A percentile compares a stretch with the other conserved stretches of the same genome.
phyloP scores from a whole-genome alignment of 1,140 invertebrate species.

The Lanistes nyassanus region DNA sequence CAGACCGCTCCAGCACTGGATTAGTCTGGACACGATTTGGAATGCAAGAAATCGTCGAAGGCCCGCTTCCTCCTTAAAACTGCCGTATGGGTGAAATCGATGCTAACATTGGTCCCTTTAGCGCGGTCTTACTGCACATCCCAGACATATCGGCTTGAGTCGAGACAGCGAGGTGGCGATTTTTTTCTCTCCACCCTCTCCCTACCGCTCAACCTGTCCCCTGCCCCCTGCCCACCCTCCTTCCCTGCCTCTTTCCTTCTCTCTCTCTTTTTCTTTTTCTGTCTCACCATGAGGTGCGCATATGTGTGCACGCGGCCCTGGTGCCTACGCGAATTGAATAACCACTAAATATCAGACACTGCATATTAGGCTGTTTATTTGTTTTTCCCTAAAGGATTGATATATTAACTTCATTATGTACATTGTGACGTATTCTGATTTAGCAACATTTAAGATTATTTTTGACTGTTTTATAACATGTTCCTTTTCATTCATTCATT shows the following conservation, averaged over 20 bases:
- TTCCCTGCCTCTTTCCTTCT: conserved; percentile 10
- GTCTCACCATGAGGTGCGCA: neutral
- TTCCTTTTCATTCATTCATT: neutral
- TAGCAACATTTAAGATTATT: no score
- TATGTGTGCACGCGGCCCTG: no score
- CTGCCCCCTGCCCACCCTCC: neutral
- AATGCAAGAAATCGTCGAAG: no score
- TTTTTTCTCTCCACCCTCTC: conserved; percentile 6
- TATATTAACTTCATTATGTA: neutral
- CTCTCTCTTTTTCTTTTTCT: conserved; percentile 12
- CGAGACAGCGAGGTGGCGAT: neutral
- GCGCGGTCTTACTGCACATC: neutral
- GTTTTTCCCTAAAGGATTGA: neutral
- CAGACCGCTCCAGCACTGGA: no score
- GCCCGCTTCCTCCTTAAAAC: neutral
- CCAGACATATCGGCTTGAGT: no score
- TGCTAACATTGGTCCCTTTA: neutral
- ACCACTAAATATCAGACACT: neutral
- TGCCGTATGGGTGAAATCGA: neutral
- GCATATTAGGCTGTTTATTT: neutral
- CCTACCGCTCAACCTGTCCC: neutral
- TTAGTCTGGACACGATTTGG: no score
- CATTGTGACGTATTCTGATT: neutral
- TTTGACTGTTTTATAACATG: no score
- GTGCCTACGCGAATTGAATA: neutral